phyloP scores from a whole-genome alignment of 2,888 invertebrate species.

The Philopedon plagiatum region DNA sequence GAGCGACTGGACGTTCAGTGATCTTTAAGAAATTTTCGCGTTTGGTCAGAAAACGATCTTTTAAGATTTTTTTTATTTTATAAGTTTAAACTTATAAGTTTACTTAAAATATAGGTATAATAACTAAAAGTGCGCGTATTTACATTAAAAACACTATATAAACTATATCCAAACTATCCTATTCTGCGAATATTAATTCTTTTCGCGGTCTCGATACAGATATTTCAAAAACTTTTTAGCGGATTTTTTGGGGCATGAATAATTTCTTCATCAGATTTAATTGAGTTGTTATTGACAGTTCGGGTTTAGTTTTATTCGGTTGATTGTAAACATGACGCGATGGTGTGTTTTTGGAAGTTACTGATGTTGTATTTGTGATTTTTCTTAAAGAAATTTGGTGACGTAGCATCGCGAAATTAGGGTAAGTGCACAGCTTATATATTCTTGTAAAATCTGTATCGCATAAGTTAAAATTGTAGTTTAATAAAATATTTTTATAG shows the following conservation, averaged over 20 bases:
- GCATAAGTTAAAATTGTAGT: no score
- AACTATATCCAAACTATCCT: no score
- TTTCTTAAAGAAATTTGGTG: not conserved
- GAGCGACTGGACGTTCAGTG: not conserved
- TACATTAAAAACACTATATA: no score
- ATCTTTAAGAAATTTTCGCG: not conserved
- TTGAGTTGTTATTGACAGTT: not conserved
- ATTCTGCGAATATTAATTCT: no score
- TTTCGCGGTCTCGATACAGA: not conserved
- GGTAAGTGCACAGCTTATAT: not conserved
- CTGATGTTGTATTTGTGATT: not conserved
- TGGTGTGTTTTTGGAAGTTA: not conserved
- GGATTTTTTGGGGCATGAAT: conserved; percentile 9
- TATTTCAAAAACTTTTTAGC: not conserved
- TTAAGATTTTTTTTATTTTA: no score
- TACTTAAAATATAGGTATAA: no score
- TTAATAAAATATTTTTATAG: no score
- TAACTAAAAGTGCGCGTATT: no score
- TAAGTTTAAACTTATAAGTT: no score
- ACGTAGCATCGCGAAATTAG: not conserved
- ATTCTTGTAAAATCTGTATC: not conserved
- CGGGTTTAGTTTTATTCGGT: not conserved
- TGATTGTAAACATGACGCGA: not conserved
- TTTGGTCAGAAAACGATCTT: not conserved
- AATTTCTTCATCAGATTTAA: conserved; percentile 4